Evolutionary conservation across 1,140 invertebrate species (phyloP).

Genomic region (Zaprionus taronus): DNA sequence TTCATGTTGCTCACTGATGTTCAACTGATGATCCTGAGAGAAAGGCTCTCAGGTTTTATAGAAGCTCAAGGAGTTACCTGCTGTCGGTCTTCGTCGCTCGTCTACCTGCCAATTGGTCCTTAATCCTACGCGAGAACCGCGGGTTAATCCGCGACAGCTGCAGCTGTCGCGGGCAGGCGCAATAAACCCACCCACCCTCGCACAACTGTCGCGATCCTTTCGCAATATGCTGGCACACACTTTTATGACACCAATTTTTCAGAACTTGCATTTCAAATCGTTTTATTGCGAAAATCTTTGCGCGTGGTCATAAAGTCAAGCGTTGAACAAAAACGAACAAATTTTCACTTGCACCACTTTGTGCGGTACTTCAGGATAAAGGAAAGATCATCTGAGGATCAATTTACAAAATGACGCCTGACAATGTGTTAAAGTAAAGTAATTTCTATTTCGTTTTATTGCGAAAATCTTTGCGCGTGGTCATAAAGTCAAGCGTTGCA

Average conservation of each 20-base stretch:
- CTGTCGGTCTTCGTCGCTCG: background rate
- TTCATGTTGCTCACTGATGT: slow-evolving; percentile 22
- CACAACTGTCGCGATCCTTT: slow-evolving; percentile 3
- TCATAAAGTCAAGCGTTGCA: background rate
- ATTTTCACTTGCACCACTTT: background rate
- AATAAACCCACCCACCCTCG: background rate
- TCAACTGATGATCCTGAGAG: slow-evolving; percentile 17
- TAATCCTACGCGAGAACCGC: slow-evolving; percentile 34
- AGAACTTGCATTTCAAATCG: background rate
- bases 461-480: background rate
- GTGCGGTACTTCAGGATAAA: background rate
- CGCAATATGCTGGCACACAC: too few relatives aligned
- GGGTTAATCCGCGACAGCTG: slow-evolving; percentile 45
- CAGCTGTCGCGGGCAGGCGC: background rate
- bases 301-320: slow-evolving; percentile 1
- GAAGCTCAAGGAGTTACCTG: slow-evolving; percentile 34
- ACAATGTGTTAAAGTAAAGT: background rate
- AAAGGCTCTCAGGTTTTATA: slow-evolving; percentile 28
- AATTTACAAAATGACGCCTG: background rate
- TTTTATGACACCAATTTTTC: slow-evolving; percentile 9
- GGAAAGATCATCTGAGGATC: background rate
- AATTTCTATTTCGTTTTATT: slow-evolving; percentile 1
- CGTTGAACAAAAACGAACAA: background rate
- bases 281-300: slow-evolving; percentile 5
- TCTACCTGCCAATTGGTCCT: slow-evolving; percentile 58